These are phyloP conservation scores for Sinonovacula constricta DNA, from an alignment of 1,140 invertebrate genomes.

Conservation along the genomic window DNA sequence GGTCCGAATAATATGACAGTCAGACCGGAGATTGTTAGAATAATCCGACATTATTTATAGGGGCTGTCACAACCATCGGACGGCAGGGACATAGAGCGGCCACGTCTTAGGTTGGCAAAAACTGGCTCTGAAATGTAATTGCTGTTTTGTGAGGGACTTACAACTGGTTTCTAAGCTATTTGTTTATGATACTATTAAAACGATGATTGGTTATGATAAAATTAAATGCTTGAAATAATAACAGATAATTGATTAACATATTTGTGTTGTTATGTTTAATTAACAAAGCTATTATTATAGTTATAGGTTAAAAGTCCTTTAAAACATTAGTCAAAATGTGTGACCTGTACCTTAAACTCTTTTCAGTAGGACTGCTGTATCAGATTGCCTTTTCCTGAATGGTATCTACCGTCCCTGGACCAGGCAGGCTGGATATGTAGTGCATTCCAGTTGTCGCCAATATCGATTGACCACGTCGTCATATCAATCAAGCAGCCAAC, in stretches of 20 bases:
- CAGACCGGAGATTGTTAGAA: not conserved
- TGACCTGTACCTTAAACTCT: no score
- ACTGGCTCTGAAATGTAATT: not conserved
- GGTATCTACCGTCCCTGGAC: not conserved
- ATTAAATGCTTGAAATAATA: no score
- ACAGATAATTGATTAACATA: no score
- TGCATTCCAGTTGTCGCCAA: not conserved
- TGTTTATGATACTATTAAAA: no score
- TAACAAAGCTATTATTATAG: no score
- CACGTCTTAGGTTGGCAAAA: not conserved
- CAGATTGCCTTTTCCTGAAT: not conserved
- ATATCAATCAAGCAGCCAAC: constrained; percentile 50
- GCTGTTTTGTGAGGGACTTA: no score
- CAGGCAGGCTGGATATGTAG: not conserved
- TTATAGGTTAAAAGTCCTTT: no score
- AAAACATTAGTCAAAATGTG: no score
- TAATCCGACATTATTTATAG: not conserved
- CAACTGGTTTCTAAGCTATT: no score
- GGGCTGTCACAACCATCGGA: not conserved
- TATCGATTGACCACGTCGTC: constrained; percentile 40
- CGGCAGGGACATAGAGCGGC: not conserved
- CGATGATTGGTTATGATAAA: no score
- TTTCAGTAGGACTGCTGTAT: not conserved
- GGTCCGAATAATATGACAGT: not conserved
- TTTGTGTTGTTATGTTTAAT: no score